These are phyloP conservation scores for Mesaphorura yosii DNA, from an alignment of 1,140 invertebrate species.

Conservation along the genomic window DNA sequence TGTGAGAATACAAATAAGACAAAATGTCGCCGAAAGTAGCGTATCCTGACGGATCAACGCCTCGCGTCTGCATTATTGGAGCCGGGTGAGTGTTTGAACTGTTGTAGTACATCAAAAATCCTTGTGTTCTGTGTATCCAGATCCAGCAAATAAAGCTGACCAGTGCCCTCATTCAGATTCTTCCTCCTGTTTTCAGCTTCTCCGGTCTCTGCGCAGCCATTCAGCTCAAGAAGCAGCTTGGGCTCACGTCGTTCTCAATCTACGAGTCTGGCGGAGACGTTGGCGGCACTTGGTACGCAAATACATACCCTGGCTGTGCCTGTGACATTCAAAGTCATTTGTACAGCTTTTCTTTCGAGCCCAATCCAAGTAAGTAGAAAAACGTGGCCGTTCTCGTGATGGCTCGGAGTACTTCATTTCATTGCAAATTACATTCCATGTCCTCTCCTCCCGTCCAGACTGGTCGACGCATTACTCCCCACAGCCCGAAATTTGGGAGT, in stretches of 20 bases:
- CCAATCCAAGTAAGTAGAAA: constrained; percentile 10
- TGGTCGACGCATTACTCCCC: constrained; percentile 3
- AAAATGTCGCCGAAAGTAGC: neutral
- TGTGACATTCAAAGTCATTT: constrained; percentile 15
- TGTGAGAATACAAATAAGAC: no score
- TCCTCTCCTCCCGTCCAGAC: constrained; percentile 1
- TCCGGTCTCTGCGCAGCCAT: constrained; percentile 16
- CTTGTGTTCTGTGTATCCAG: neutral
- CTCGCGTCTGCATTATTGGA: constrained; percentile 3
- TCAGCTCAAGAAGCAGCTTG: constrained; percentile 12
- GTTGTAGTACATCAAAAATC: neutral
- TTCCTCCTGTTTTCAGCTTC: constrained; percentile 4
- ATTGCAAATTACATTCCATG: neutral
- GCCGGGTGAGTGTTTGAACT: constrained; percentile 1
- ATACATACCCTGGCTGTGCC: constrained; percentile 20
- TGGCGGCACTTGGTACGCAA: constrained; percentile 16
- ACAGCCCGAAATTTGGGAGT: constrained; percentile 8
- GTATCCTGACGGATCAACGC: neutral
- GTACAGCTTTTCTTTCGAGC: constrained; percentile 17
- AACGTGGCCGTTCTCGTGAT: neutral
- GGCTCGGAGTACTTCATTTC: neutral
- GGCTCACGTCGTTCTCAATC: constrained; percentile 3
- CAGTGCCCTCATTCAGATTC: neutral
- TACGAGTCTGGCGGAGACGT: constrained; percentile 14
- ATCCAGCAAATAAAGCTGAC: neutral